Evolutionary conservation across 2,113 vertebrate genomes (phyloP).

Genomic region (Telmatochromis sp.): DNA sequence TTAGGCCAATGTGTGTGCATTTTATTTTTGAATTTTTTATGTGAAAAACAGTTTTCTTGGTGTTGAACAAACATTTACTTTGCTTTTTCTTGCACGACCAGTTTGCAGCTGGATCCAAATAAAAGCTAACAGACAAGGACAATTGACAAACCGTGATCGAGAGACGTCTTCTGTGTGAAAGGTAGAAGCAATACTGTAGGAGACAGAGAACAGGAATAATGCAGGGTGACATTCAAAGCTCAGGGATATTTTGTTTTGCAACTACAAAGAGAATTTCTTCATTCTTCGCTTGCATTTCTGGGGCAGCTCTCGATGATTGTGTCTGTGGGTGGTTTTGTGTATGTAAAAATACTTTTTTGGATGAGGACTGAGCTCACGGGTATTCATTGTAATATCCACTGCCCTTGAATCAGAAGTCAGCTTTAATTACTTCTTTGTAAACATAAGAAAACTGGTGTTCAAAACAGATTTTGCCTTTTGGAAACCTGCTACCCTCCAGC

Average conservation of each 20-base stretch:
- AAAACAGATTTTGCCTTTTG: neutral
- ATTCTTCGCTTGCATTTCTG: conserved; percentile 23
- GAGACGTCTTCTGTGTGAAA: neutral
- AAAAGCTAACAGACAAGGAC: neutral
- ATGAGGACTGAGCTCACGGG: conserved; percentile 11
- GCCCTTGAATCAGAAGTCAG: conserved; percentile 9
- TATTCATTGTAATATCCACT: conserved; percentile 3
- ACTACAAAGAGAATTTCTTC: conserved; percentile 39
- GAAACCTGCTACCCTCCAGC: neutral
- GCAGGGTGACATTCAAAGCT: conserved; percentile 15
- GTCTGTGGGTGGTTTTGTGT: conserved; percentile 38
- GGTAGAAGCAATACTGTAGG: neutral
- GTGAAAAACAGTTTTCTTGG: neutral
- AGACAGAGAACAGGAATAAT: neutral
- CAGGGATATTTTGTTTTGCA: conserved; percentile 40
- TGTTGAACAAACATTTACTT: neutral
- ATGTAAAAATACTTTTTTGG: conserved; percentile 14
- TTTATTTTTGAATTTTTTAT: neutral
- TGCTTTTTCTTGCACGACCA: neutral
- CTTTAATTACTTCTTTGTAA: conserved; percentile 33
- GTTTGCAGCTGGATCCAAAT: neutral
- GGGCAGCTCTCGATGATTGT: conserved; percentile 32
- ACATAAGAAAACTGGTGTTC: neutral
- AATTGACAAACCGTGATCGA: neutral
- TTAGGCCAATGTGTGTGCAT: conserved; percentile 14